Conservation (phyloP, 1,140 invertebrate genomes). For the Eumaeus atala region DNA sequence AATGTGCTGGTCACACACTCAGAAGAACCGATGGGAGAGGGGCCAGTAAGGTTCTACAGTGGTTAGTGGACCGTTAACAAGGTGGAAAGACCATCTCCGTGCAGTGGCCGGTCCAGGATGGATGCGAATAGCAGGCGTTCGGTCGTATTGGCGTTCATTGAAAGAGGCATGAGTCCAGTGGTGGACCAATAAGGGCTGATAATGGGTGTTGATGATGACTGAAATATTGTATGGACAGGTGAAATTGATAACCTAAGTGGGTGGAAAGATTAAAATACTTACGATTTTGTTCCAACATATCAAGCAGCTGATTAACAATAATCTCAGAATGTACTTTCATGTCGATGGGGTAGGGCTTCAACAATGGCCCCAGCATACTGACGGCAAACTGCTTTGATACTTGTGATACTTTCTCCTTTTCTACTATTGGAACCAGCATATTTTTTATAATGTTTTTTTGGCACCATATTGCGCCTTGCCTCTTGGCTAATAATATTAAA, state of each 20-base stretch:
- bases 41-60: too few species aligned
- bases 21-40: too few species aligned
- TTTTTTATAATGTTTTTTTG: conserved; percentile 60
- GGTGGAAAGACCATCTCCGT: too few species aligned
- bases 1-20: too few species aligned
- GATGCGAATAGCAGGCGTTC: too few species aligned
- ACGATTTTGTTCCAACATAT: conserved; percentile 49
- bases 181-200: too few species aligned
- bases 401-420: conserved; percentile 30
- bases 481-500: conserved; percentile 59
- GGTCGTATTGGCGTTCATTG: too few species aligned
- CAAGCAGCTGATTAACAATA: conserved; percentile 44
- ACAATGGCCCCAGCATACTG: conserved; percentile 52
- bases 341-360: conserved; percentile 53
- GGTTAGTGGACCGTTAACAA: too few species aligned
- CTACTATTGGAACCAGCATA: conserved; percentile 52
- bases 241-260: too few species aligned
- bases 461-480: conserved; percentile 56
- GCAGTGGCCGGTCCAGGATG: too few species aligned
- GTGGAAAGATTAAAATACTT: conserved; percentile 29
- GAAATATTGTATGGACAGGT: not conserved
- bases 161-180: too few species aligned
- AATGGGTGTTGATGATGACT: too few species aligned
- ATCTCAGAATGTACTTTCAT: conserved; percentile 65
- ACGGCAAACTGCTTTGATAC: conserved; percentile 46